These are phyloP conservation scores for Oxyura jamaicensis DNA, from an alignment of 2,113 vertebrate species.

Conservation along the genomic window DNA sequence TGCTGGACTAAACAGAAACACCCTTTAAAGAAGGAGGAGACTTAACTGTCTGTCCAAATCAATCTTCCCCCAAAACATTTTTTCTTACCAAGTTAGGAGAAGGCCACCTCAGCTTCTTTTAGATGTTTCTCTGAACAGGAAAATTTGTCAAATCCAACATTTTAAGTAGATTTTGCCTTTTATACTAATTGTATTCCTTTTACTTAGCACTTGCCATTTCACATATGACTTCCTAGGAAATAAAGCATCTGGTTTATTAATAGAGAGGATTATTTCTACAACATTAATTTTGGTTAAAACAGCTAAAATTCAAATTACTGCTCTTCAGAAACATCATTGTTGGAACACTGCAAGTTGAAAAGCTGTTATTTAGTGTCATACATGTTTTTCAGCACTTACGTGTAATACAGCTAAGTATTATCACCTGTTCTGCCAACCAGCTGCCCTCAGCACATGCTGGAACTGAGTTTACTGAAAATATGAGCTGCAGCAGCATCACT, in stretches of 20 bases:
- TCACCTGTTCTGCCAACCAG: not conserved
- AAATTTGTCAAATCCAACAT: not conserved
- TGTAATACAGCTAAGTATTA: not conserved
- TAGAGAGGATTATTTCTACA: conserved; percentile 39
- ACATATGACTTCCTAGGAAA: conserved; percentile 1
- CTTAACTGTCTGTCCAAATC: conserved; percentile 5
- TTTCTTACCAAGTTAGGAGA: not conserved
- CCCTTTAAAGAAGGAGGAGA: not conserved
- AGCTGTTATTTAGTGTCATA: not conserved
- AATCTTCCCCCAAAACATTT: not conserved
- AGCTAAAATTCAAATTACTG: not conserved
- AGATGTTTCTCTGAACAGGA: not conserved
- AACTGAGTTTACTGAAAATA: not conserved
- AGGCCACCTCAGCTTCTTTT: not conserved
- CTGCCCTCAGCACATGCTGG: not conserved
- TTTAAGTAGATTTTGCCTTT: conserved; percentile 9
- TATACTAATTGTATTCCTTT: not conserved
- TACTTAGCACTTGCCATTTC: conserved; percentile 23
- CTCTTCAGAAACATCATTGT: not conserved
- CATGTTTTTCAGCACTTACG: not conserved
- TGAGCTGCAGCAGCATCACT: not conserved
- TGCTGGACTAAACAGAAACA: not conserved
- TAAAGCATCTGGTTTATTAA: conserved; percentile 4
- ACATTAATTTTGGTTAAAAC: not conserved
- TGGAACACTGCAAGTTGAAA: not conserved